Conservation (phyloP, 92 coral and sea anemone genomes). For the Zoanthus sansibaricus region DNA sequence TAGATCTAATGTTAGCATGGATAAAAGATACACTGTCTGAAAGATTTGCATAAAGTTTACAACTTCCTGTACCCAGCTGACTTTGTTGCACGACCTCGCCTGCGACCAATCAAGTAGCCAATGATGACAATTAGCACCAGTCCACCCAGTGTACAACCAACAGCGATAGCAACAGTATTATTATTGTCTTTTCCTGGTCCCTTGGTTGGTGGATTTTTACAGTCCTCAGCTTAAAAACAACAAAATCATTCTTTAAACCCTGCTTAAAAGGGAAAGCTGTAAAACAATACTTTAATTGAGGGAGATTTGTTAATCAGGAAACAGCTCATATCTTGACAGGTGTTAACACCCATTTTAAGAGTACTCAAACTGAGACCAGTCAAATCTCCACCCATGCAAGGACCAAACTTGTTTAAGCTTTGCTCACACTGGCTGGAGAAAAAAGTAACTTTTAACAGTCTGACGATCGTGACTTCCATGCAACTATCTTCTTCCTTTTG, state of each 20-base stretch:
- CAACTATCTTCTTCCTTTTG: too few species aligned
- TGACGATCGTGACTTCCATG: too few species aligned
- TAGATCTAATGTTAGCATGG: neutral
- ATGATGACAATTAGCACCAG: constrained; percentile 81
- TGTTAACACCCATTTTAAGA: neutral
- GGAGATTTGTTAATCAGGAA: neutral
- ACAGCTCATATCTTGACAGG: neutral
- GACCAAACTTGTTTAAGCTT: too few species aligned
- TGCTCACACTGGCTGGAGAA: too few species aligned
- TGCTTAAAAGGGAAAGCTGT: neutral
- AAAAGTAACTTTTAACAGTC: too few species aligned
- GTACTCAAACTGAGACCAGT: neutral
- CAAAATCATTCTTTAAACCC: neutral
- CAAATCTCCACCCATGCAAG: too few species aligned
- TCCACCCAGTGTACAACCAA: constrained; percentile 91
- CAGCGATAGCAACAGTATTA: constrained; percentile 90
- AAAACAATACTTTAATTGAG: too few species aligned
- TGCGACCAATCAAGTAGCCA: constrained; percentile 84
- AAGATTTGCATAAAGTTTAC: constrained; percentile 17
- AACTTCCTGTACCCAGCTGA: constrained; percentile 78
- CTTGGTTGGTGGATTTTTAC: constrained; percentile 15
- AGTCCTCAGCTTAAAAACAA: constrained; percentile 59
- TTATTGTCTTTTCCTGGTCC: constrained; percentile 4
- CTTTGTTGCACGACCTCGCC: constrained; percentile 50
- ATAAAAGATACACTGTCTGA: neutral